A percentile compares a stretch with the other conserved stretches of the same genome.
Evolutionary conservation across 64 coral and sea anemone genomes (phyloP).

Genomic region (Montipora cactus): DNA sequence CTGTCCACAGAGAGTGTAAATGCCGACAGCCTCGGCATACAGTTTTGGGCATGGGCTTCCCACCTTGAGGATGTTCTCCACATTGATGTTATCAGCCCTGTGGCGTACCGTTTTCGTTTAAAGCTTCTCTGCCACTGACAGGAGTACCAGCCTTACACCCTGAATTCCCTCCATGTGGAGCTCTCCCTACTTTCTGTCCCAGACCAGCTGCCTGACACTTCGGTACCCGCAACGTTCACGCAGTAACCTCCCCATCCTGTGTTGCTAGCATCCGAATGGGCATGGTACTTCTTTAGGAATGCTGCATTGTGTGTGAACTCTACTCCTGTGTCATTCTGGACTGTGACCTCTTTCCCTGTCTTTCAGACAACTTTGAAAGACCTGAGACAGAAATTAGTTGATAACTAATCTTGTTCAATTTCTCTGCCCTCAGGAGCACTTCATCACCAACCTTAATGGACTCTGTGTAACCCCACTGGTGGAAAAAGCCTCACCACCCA

Average conservation of each 20-base stretch:
- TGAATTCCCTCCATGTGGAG: constrained; percentile 6
- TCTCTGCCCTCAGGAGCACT: no score
- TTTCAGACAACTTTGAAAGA: no score
- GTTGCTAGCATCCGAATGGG: constrained; percentile 23
- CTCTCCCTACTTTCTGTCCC: background rate
- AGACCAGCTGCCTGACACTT: constrained; percentile 15
- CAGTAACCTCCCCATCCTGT: constrained; percentile 12
- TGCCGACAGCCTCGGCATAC: background rate
- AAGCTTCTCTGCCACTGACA: background rate
- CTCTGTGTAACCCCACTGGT: no score
- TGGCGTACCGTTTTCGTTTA: background rate
- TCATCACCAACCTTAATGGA: no score
- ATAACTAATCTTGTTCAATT: no score
- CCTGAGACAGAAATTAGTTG: no score
- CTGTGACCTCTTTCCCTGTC: no score
- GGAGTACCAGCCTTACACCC: background rate
- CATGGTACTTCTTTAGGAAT: no score
- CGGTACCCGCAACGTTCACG: background rate
- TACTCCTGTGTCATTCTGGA: no score
- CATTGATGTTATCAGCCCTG: background rate
- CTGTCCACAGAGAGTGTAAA: constrained; percentile 6
- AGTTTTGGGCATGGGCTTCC: background rate
- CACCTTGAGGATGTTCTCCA: no score
- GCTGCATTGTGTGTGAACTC: no score
- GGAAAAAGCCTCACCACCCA: no score